Evolutionary conservation across 1,140 invertebrate species (phyloP), one percentile per base, ranked within the genome.

Genomic region (Pteromalus puparum): DNA sequence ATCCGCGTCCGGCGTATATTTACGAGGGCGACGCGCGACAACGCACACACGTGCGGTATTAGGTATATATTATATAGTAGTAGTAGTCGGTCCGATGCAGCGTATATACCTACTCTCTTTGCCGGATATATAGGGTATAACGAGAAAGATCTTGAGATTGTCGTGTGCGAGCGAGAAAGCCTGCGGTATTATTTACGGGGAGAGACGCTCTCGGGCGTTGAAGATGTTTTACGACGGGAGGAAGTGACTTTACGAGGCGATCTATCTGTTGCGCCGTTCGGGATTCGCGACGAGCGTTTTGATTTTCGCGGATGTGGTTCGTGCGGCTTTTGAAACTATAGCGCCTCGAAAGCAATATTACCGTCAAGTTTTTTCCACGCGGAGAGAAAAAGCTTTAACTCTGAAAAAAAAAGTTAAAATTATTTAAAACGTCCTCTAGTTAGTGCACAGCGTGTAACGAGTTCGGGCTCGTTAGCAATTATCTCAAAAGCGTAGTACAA

Each of bases 1-100:
- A 80, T 80, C 70, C 67, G 28, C 46, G 12, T 13, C n/a, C 38
- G 67, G 28, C 18, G 18, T 78, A 78, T 65, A 65, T 65, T 65
- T 65, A 78, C 24, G 75, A 77, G n/a, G 46, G 15, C 5, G 21
- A 15, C 76, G 21, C 10, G 28, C 7, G n/a, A 65, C 24, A 13
- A 34, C 12, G 24, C 26, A 15, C 46, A 67, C 76, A 78, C 76
- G 53, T 78, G 53, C 77, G 13, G 53, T 21, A 34, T 34, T 34
- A 34, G 30, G 30, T 34, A 34, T 34, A 34, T 34, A 34, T 2
- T 34, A 34, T 34, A 34, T 2, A 34, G 38, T 10, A n/a, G 10
- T 30, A 3, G 72, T n/a, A 3, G 28, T 34, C 30, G 30, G 30
- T 42, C 18, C 72, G 72, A 34, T 34, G 28, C 72, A 74, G 15